Base-by-base conservation (phyloP, 2,888 invertebrate genomes). In the Nomada fabriciana region DNA sequence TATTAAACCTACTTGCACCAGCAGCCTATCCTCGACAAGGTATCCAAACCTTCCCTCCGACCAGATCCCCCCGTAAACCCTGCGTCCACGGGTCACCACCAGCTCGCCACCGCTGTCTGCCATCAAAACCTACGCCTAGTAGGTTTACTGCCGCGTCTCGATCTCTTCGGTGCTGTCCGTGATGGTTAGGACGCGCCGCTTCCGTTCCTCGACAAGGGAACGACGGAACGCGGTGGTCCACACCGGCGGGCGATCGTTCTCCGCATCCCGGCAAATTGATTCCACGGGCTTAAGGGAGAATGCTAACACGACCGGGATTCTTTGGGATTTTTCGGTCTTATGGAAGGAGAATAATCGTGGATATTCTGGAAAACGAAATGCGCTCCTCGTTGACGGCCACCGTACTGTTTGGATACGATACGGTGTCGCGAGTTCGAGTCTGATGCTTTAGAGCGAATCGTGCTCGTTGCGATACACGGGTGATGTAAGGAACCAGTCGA, bases 1-100 rank as follows among this genome's bases (percentile, higher is more conserved):
- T 93, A 94, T 94, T 94, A 93, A 94, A 93, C 91, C 90, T 92
- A 93, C 93, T 94, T 94, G 93, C 93, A 93, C 91, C 90, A 86
- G 88, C 90, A 88, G 90, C 90, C 90, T 90, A 90, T 90, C 89
- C 89, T 89, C 89, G 86, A 87, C 89, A 86, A 88, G 88, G 86
- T 89, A 88, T 89, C 89, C 85, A 88, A 86, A 88, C 88, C 85
- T 88, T 83, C 83, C 83, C 86, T 83, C 78, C 81, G 61, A 82
- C 83, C 65, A 83, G 70, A 76, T 78, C 84, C 79, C 85, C 85
- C 82, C 76, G 65, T 80, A 71, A 74, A 65, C 82, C 84, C 74
- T 87, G 83, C 86, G 75, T 76, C 85, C 86, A 83, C 73, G 74
- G 55, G 52, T 77, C 75, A 68, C 79, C 67, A 23, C 74, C 73